Evolutionary conservation across 2,797 vertebrate genomes (phyloP), one percentile per base, ranked within the genome.

Genomic region (Onychomys leucogaster): DNA sequence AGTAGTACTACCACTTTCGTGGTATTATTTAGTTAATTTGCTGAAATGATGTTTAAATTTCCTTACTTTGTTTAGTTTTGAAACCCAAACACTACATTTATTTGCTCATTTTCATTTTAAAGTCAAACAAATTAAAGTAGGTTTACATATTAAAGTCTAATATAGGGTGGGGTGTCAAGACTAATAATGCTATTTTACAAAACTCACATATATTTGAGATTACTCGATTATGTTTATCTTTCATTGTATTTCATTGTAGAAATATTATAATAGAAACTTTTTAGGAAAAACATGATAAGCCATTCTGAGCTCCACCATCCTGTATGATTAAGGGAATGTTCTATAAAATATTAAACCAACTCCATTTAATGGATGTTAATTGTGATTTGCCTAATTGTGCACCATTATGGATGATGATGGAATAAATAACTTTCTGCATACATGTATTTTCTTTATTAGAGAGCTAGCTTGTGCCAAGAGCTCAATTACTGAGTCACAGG

Each of bases 71-170:
- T 90, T 94, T 93, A 86, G 13, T 81, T 96, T 93, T 92, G 5
- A 92, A 94, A 92, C 78, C 16, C 29, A 88, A 96, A 57, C 41
- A 84, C 25, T 71, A 21, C 5, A 81, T 61, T 80, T 77, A 77
- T 89, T 94, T 59, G 23, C 43, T 94, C 32, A 57, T 89, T 95
- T 93, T 95, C 43, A 96, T 80, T 96, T 97, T 55, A 81, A 92
- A 92, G 73, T 94, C 71, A 78, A 94, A 90, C 49, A 80, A 57
- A 95, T 49, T 49, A 59, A 92, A 80, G 37, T 57, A 59, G 11
- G 11, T 65, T 92, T 73, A 59, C 55, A 52, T 67, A 91, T 78
- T 93, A 78, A 23, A 88, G 1, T 77, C 41, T 77, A 37, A 76
- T 29, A 4, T 77, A 61, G 59, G 76, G 34, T 81, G 29, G 16